These are phyloP conservation scores for Drosophila mimetica DNA, from an alignment of 2,888 invertebrate species.

Conservation along the genomic window DNA sequence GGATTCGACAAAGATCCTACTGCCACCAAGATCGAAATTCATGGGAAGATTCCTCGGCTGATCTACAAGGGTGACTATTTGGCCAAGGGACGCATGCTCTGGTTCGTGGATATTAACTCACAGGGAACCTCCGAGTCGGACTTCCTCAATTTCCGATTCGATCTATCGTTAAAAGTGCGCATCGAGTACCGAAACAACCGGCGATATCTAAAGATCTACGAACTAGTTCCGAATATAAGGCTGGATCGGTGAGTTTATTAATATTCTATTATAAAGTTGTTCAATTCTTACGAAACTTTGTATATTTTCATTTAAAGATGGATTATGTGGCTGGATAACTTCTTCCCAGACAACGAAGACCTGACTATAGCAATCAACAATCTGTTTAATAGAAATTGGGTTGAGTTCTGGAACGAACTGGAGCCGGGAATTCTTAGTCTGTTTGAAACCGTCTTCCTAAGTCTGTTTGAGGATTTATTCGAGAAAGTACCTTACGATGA, in stretches of 20 bases:
- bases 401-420: slow-evolving; percentile 64
- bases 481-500: slow-evolving; percentile 63
- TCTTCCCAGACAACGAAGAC: slow-evolving; percentile 58
- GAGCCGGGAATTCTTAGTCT: slow-evolving; percentile 56
- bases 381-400: slow-evolving; percentile 57
- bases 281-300: not conserved
- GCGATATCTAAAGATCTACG: slow-evolving; percentile 61
- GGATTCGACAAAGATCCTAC: slow-evolving; percentile 65
- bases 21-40: slow-evolving; percentile 46
- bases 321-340: slow-evolving; percentile 60
- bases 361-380: slow-evolving; percentile 54
- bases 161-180: slow-evolving; percentile 54
- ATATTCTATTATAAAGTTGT: not conserved
- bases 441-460: slow-evolving; percentile 52
- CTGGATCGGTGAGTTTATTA: slow-evolving; percentile 53
- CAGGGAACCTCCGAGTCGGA: slow-evolving; percentile 52
- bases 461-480: slow-evolving; percentile 54
- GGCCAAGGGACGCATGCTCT: slow-evolving; percentile 59
- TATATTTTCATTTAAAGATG: slow-evolving; percentile 28
- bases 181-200: slow-evolving; percentile 64
- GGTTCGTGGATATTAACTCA: slow-evolving; percentile 57
- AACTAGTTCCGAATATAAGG: slow-evolving; percentile 55
- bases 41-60: slow-evolving; percentile 57
- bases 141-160: slow-evolving; percentile 58
- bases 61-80: slow-evolving; percentile 57